Evolutionary conservation across 2,113 vertebrate genomes (phyloP).

Genomic region (Tinamus guttatus): DNA sequence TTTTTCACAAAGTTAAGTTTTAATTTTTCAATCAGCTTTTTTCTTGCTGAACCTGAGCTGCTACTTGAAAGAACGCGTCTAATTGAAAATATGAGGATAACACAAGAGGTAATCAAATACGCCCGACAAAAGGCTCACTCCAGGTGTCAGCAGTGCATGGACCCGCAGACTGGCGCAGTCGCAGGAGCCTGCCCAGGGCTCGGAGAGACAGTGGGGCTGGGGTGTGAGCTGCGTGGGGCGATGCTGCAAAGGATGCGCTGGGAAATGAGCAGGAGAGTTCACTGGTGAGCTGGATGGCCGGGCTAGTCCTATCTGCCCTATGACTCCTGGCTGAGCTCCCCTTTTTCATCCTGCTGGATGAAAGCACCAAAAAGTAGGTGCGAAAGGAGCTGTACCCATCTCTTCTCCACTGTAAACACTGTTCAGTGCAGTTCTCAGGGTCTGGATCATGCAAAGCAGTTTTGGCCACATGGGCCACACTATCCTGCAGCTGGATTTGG

Average conservation of each 20-base stretch:
- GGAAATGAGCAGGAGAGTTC: neutral
- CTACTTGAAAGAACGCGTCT: neutral
- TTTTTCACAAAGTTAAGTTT: conserved; percentile 56
- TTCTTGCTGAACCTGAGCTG: neutral
- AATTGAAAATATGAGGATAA: neutral
- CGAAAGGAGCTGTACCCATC: neutral
- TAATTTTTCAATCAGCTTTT: conserved; percentile 38
- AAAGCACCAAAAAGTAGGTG: neutral
- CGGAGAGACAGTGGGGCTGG: neutral
- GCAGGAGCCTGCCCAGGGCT: neutral
- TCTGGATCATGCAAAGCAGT: neutral
- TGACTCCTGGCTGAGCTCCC: neutral
- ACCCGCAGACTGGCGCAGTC: neutral
- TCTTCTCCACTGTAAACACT: neutral
- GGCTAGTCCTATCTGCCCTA: neutral
- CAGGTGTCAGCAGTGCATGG: fast-evolving
- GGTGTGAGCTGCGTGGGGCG: neutral
- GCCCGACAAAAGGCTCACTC: neutral
- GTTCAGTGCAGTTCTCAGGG: neutral
- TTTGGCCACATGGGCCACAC: fast-evolving
- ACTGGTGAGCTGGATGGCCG: neutral
- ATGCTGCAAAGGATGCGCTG: neutral
- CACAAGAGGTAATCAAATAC: neutral
- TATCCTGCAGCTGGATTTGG: neutral
- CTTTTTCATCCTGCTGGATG: neutral